A percentile compares a stretch with the other conserved stretches of the same genome.
Evolutionary conservation across 2,797 vertebrate species (phyloP).

Genomic region (Leucoraja ocellata): DNA sequence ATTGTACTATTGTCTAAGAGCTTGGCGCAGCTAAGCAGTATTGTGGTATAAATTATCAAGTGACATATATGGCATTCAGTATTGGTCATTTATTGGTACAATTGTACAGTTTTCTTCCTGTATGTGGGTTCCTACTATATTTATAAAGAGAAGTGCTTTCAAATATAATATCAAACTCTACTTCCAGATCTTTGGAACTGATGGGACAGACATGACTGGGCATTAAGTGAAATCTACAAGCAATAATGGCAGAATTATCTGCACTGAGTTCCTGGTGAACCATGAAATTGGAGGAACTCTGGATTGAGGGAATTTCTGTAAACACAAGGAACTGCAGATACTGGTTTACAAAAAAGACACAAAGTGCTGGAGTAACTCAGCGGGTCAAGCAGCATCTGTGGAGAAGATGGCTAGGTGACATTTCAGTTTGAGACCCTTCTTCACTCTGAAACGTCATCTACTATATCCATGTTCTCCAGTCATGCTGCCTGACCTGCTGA

Average conservation of each 20-base stretch:
- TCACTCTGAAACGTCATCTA: too few relatives aligned
- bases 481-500: too few relatives aligned
- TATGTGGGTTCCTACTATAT: neutral
- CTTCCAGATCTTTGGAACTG: neutral
- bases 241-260: neutral
- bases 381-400: too few relatives aligned
- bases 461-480: too few relatives aligned
- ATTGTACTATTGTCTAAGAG: neutral
- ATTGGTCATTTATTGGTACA: neutral
- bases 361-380: too few relatives aligned
- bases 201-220: neutral
- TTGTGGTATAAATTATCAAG: neutral
- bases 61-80: neutral
- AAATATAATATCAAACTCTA: neutral
- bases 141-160: neutral
- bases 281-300: neutral
- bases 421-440: too few relatives aligned
- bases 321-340: too few relatives aligned
- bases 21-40: neutral
- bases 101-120: neutral
- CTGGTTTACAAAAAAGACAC: too few relatives aligned
- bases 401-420: too few relatives aligned
- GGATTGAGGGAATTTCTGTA: neutral
- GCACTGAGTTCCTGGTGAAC: neutral
- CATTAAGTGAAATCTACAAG: neutral